phyloP scores from a whole-genome alignment of 2,888 invertebrate genomes.

The Apotomis turbidana region DNA sequence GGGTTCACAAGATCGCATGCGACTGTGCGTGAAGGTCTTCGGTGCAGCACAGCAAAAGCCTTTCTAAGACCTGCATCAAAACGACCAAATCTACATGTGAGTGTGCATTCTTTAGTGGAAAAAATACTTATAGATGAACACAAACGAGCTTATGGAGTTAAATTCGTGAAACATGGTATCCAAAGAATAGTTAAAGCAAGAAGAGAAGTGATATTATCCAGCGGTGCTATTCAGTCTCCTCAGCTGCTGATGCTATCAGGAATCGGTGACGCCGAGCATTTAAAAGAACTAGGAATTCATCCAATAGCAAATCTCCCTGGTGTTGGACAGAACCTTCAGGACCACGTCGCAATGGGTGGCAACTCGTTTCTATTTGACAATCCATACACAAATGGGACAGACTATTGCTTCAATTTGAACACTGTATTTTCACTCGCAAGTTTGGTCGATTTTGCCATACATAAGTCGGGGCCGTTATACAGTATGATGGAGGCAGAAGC shows the following conservation, averaged over 20 bases:
- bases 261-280: constrained; percentile 87
- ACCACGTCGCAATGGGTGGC: constrained; percentile 92
- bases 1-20: constrained; percentile 91
- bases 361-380: constrained; percentile 88
- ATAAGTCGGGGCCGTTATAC: constrained; percentile 87
- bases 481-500: constrained; percentile 91
- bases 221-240: constrained; percentile 93
- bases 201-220: constrained; percentile 93
- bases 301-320: constrained; percentile 86
- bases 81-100: constrained; percentile 89
- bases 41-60: constrained; percentile 93
- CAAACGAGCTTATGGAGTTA: constrained; percentile 86
- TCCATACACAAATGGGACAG: constrained; percentile 80
- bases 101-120: constrained; percentile 87
- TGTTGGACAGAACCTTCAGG: constrained; percentile 92
- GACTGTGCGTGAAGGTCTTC: constrained; percentile 89
- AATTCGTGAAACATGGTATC: constrained; percentile 84
- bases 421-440: constrained; percentile 85
- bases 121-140: constrained; percentile 86
- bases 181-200: constrained; percentile 84
- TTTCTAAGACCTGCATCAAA: constrained; percentile 87
- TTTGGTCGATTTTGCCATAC: constrained; percentile 85
- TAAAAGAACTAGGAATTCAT: constrained; percentile 84
- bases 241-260: constrained; percentile 95
- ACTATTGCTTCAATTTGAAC: constrained; percentile 88